Evolutionary conservation across 2,888 invertebrate genomes (phyloP).

Genomic region (Neocrepidodera transversa): DNA sequence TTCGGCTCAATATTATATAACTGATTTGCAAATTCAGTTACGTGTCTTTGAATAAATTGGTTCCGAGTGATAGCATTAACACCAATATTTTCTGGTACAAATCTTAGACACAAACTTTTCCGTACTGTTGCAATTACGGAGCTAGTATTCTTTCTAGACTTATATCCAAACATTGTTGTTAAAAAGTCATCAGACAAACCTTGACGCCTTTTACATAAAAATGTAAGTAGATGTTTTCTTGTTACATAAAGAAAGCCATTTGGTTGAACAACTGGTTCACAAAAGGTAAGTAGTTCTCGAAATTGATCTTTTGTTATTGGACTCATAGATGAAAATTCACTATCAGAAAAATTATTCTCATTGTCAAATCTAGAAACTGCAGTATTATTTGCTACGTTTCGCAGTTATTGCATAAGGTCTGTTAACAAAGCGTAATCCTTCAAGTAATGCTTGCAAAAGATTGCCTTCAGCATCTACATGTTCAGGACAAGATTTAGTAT

Average conservation of each 20-base stretch:
- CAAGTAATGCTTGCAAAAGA: too few species aligned
- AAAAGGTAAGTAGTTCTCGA: not conserved
- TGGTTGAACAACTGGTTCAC: not conserved
- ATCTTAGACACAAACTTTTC: not conserved
- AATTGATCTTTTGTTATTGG: conserved; percentile 12
- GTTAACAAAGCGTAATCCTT: conserved; percentile 2
- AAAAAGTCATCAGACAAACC: conserved; percentile 8
- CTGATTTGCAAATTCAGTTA: conserved; percentile 4
- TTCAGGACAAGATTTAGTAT: too few species aligned
- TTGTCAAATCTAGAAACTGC: conserved; percentile 1
- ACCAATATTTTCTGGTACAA: conserved; percentile 1
- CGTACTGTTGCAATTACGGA: conserved; percentile 1
- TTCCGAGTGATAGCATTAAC: not conserved
- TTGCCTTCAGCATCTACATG: too few species aligned
- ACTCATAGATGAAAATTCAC: conserved; percentile 1
- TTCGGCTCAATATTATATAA: not conserved
- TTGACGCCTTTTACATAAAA: conserved; percentile 10
- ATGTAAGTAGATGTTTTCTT: not conserved
- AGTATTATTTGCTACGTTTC: conserved; percentile 1
- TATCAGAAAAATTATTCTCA: conserved; percentile 5
- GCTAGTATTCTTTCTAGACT: not conserved
- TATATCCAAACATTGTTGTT: not conserved
- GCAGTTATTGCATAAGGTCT: conserved; percentile 1
- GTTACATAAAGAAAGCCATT: not conserved
- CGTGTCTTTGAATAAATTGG: not conserved